Conservation (phyloP, 2,797 vertebrate species). For the Anguilla obscura region DNA sequence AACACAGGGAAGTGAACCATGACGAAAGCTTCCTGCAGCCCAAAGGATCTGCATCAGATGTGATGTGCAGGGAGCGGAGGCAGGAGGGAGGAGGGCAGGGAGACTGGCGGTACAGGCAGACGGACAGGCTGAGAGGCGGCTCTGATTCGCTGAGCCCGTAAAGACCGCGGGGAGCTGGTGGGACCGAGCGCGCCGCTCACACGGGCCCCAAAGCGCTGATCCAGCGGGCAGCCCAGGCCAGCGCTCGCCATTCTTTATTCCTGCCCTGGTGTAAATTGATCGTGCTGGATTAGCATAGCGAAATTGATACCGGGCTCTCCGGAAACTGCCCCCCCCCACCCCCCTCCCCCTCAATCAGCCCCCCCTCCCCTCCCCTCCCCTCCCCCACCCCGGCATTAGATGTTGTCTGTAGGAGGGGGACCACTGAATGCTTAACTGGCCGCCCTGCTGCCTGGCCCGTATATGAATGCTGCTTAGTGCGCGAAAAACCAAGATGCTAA, state of each 20-base stretch:
- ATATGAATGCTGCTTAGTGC: not conserved
- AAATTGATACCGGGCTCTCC: conserved; percentile 63
- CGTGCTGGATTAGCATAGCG: conserved; percentile 62
- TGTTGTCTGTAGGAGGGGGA: not conserved
- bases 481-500: not conserved
- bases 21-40: no score
- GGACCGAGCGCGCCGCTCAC: conserved; percentile 42
- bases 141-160: not conserved
- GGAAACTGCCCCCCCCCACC: conserved; percentile 39
- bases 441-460: not conserved
- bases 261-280: conserved; percentile 79
- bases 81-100: not conserved
- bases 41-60: not conserved
- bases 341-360: not conserved
- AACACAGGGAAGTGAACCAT: not conserved
- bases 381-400: not conserved
- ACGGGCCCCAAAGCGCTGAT: conserved; percentile 62
- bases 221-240: conserved; percentile 59
- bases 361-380: no score
- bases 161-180: conserved; percentile 28
- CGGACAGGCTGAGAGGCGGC: not conserved
- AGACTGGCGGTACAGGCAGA: not conserved
- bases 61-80: not conserved
- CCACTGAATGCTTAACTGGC: not conserved
- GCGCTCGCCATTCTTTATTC: conserved; percentile 76